Evolutionary conservation across 2,113 vertebrate species (phyloP), one percentile per base, ranked within the genome.

Genomic region (Hypomesus transpacificus): DNA sequence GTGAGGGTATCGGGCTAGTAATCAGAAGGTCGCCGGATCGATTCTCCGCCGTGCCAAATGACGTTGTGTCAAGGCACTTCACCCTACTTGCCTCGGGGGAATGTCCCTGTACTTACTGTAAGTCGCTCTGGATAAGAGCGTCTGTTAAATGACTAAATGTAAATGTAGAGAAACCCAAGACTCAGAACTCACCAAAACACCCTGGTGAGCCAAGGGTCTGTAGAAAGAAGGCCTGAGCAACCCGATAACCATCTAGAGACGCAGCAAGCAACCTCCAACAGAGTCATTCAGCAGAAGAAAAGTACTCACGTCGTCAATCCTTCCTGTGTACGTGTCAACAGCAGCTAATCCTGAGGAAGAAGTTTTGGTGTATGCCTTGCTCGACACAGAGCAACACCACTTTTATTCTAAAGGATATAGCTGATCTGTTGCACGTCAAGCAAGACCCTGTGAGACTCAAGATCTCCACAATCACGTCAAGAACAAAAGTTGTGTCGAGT

Each of bases 381-480:
- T 74, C 31, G 68, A 78, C 34, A 70, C 51, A 82, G 39, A 82
- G 52, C 8, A 18, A 82, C 67, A 76, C 67, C 14, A 76, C 76
- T 14, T 82, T 76, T 53, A 79, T 75, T 34, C 16, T 79, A 2
- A 69, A 76, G 31, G 76, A 82, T 2, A 20, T 2, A 64, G 51
- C 56, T 70, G 70, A 64, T 2, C 14, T 5, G 34, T 14, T 75
- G 6, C 2, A 34, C 66, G 14, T 1, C 5, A 66, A 74, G 20
- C 60, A 26, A 16, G 77, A 76, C 16, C 64, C 71, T 21, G 68
- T 82, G 0, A 69, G 69, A 69, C 68, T 79, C 6, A 74, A 74
- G 20, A 6, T 82, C 17, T 77, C 69, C 9, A 77, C 68, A 24
- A 74, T 82, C 34, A 59, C 70, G 46, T 76, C 74, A 14, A 76